Evolutionary conservation across 2,888 invertebrate species (phyloP), one percentile per base, ranked within the genome.

Genomic region (Epirrhoe alternata): DNA sequence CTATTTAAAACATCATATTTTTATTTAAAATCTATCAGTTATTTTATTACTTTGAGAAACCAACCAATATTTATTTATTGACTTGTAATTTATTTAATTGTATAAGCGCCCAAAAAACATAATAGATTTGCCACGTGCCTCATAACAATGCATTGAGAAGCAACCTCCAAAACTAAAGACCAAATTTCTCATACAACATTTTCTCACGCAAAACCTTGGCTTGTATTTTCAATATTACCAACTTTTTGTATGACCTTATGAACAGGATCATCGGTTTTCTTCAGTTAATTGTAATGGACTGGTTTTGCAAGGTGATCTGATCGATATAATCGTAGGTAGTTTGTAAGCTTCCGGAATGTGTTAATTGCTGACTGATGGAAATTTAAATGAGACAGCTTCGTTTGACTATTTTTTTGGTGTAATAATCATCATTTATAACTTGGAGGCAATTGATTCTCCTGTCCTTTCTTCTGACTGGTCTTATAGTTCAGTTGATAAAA

Each of bases 271-370:
- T 83, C 80, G 74, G 71, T 79, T 69, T 76, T 78, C 72, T 77
- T 77, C 69, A 73, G 68, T 74, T 80, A 80, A 82, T 84, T 73
- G 66, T 76, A 77, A 74, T 81, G 73, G 71, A 85, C 85, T 83
- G 81, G 84, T 87, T 86, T 81, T 68, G 79, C 86, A 86, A 87
- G 88, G 87, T 85, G 81, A 85, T 83, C 84, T 65, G 72, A 80
- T 73, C 73, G 66, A 75, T 77, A 76, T 77, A 72, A 66, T 71
- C 50, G 59, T 59, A 51, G 51, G 75, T 69, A 66, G 64, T 66
- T 70, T 69, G 58, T 57, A 67, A 69, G 62, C 76, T 86, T 86
- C 87, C 87, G 83, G 80, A 80, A 76, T 66, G 70, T 52, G 61
- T 67, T 60, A 35, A 63, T 33, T 64, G 38, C n/a, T 17, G 38